Percentiles rank a stretch among this genome's conserved stretches.
Evolutionary conservation across 2,888 invertebrate genomes (phyloP).

Genomic region (Rhagophthalmus giganteus): DNA sequence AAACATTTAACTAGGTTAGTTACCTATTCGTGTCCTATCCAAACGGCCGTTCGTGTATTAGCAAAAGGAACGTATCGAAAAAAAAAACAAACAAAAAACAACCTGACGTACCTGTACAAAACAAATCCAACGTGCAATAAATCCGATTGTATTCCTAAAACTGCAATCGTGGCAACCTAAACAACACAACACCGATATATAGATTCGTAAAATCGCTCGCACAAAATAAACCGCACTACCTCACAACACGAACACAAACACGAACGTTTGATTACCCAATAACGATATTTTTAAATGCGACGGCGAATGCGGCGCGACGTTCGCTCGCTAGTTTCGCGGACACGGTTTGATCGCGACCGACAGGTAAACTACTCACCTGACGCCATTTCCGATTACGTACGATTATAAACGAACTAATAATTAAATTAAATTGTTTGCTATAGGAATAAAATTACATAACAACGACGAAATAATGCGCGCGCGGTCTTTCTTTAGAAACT

Average conservation of each 20-base stretch:
- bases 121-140: constrained; percentile 19
- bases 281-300: neutral
- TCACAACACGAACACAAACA: neutral
- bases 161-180: neutral
- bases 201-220: neutral
- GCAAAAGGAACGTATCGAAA: too few species aligned
- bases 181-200: neutral
- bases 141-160: constrained; percentile 16
- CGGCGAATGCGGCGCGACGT: constrained; percentile 29
- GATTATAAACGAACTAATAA: constrained; percentile 33
- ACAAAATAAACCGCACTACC: neutral
- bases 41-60: too few species aligned
- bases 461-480: too few species aligned
- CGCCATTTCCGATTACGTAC: constrained; percentile 32
- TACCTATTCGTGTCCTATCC: too few species aligned
- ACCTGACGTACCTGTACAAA: too few species aligned
- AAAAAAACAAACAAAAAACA: too few species aligned
- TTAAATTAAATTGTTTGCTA: constrained; percentile 30
- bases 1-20: too few species aligned
- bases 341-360: constrained; percentile 37
- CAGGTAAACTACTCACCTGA: constrained; percentile 41
- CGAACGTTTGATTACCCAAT: neutral
- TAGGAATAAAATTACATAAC: constrained; percentile 9
- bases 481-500: too few species aligned
- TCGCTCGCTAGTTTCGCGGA: constrained; percentile 36